These are phyloP conservation scores for Hyalella azteca DNA, from an alignment of 2,888 invertebrate genomes.

Conservation along the genomic window DNA sequence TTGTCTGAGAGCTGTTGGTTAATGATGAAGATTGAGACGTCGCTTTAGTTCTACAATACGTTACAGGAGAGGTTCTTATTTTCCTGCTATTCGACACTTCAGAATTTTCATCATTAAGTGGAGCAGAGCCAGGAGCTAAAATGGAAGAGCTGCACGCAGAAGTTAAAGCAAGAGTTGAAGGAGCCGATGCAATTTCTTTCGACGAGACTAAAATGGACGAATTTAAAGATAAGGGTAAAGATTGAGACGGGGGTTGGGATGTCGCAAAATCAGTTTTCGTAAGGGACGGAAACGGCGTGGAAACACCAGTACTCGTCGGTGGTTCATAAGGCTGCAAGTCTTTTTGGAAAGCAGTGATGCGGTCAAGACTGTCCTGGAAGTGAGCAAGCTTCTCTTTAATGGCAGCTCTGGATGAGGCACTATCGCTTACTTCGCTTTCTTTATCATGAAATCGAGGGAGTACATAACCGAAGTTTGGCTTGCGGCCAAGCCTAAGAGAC, in stretches of 20 bases:
- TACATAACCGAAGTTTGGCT: no score
- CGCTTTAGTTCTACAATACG: background rate
- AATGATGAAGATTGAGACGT: background rate
- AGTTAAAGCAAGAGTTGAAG: background rate
- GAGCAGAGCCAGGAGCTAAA: background rate
- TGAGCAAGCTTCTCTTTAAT: background rate
- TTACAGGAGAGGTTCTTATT: constrained; percentile 16
- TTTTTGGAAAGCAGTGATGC: constrained; percentile 7
- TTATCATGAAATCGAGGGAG: no score
- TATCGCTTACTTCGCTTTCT: background rate
- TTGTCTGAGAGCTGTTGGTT: background rate
- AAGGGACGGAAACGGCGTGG: no score
- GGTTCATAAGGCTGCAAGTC: constrained; percentile 10
- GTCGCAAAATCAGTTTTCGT: no score
- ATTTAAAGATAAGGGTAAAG: background rate
- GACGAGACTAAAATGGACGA: background rate
- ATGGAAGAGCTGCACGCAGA: background rate
- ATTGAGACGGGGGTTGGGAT: background rate
- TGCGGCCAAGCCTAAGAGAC: no score
- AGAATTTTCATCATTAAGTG: background rate
- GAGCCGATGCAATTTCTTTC: background rate
- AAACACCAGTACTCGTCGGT: no score
- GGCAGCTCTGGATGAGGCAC: background rate
- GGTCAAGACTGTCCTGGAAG: background rate
- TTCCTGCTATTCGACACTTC: background rate